phyloP scores from a whole-genome alignment of 2,797 vertebrate species.

The Eulemur rubriventer region DNA sequence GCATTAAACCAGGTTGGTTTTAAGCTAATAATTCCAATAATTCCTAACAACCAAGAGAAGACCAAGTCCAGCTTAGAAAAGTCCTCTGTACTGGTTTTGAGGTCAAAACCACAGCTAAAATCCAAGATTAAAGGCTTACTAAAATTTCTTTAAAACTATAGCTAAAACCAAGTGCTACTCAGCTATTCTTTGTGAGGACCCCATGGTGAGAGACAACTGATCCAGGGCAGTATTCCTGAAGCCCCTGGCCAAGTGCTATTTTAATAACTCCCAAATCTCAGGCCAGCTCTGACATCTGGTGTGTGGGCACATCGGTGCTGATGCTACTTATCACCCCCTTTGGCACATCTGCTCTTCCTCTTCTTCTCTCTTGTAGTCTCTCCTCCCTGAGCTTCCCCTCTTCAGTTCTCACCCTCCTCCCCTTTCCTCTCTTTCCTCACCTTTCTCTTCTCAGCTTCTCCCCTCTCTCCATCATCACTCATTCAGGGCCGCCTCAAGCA shows the following conservation, averaged over 20 bases:
- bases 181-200: not conserved
- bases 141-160: not conserved
- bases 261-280: not conserved
- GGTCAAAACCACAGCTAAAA: constrained; percentile 19
- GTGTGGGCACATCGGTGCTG: not conserved
- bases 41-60: not conserved
- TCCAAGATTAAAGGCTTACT: constrained; percentile 14
- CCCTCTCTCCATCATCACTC: not conserved
- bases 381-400: not conserved
- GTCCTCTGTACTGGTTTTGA: not conserved
- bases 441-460: not conserved
- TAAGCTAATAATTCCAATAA: not conserved
- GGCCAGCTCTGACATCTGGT: not conserved
- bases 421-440: not conserved
- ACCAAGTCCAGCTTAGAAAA: not conserved
- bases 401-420: not conserved
- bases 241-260: not conserved
- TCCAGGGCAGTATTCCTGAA: not conserved
- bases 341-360: not conserved
- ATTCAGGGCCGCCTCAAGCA: not conserved
- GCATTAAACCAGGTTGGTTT: not conserved
- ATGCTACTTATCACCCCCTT: too few relatives aligned
- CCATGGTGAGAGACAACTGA: not conserved
- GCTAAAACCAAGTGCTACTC: not conserved
- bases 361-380: not conserved